phyloP scores from a whole-genome alignment of 2,888 invertebrate genomes.

The Charanyca ferruginea region DNA sequence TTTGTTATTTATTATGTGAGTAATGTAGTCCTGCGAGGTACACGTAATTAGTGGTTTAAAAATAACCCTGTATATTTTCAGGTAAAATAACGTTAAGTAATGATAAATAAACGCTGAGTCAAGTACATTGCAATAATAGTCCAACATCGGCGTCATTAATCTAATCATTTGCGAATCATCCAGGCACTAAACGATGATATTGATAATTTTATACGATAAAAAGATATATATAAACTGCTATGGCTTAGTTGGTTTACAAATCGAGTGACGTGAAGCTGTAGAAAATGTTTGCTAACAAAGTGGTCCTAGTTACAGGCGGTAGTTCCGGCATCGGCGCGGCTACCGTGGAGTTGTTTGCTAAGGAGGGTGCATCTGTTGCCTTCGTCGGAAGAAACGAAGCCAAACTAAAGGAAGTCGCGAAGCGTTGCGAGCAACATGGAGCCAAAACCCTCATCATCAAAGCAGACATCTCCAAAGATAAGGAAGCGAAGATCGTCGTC shows the following conservation, averaged over 20 bases:
- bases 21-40: no score
- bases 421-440: constrained; percentile 55
- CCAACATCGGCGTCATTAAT: no score
- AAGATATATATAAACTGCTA: not conserved
- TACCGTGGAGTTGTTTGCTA: constrained; percentile 91
- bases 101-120: no score
- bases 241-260: not conserved
- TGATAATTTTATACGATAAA: constrained; percentile 1
- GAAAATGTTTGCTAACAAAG: constrained; percentile 73
- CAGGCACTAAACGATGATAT: no score
- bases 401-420: constrained; percentile 91
- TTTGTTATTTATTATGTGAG: no score
- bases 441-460: constrained; percentile 63
- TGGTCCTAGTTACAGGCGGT: constrained; percentile 84
- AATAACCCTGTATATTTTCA: no score
- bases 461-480: constrained; percentile 72
- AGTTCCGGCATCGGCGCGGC: constrained; percentile 93
- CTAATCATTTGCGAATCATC: no score
- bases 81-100: no score
- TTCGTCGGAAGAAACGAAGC: constrained; percentile 92
- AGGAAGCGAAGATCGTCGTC: constrained; percentile 65
- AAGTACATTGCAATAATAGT: no score
- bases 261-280: not conserved
- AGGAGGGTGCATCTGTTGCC: constrained; percentile 91
- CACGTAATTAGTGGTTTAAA: no score